Evolutionary conservation across 2,113 vertebrate species (phyloP).

Genomic region (Lepidothrix coronata): DNA sequence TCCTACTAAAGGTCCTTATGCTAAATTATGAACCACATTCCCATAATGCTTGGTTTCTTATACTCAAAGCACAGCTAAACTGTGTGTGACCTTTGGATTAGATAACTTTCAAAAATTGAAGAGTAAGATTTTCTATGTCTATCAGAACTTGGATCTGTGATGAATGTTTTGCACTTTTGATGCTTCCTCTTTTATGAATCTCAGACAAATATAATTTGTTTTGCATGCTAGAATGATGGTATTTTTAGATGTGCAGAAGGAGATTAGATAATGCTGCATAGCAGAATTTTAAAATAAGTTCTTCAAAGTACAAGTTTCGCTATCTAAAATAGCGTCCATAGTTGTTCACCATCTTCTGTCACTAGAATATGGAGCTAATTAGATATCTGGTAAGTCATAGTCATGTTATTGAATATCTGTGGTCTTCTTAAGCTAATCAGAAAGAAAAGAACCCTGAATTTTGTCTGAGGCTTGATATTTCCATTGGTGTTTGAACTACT

Average conservation of each 20-base stretch:
- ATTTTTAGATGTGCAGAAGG: constrained; percentile 55
- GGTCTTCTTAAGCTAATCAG: background rate
- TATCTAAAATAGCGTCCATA: constrained; percentile 11
- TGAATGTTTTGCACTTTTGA: constrained; percentile 17
- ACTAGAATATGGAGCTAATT: background rate
- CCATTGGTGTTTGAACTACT: background rate
- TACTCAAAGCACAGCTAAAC: background rate
- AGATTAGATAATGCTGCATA: constrained; percentile 57
- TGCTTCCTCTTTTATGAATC: constrained; percentile 46
- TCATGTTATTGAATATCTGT: background rate
- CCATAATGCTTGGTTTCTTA: background rate
- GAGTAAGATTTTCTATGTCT: constrained; percentile 19
- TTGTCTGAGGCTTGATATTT: background rate
- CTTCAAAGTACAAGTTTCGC: constrained; percentile 12
- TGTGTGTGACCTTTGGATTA: constrained; percentile 9
- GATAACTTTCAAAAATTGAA: background rate
- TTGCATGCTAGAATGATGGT: constrained; percentile 31
- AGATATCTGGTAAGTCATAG: background rate
- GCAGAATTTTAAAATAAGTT: constrained; percentile 45
- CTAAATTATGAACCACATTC: background rate
- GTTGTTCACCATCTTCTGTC: background rate
- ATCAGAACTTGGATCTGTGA: constrained; percentile 35
- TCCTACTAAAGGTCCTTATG: constrained; percentile 7
- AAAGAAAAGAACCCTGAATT: background rate
- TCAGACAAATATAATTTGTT: constrained; percentile 50